These are phyloP conservation scores for Picus viridis DNA, from an alignment of 2,797 vertebrate genomes.

Conservation along the genomic window DNA sequence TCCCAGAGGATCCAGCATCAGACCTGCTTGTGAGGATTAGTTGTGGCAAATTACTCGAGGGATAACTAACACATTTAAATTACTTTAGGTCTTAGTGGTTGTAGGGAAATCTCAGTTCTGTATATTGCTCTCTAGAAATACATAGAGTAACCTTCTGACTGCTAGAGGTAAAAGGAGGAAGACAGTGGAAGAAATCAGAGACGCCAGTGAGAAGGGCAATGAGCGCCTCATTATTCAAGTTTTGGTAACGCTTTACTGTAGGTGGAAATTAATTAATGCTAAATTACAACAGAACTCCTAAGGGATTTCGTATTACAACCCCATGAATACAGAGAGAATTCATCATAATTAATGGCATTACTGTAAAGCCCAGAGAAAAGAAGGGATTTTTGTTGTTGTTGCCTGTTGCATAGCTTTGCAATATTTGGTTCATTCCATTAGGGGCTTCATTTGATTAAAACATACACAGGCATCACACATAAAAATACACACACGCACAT, in stretches of 20 bases:
- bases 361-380: conserved; percentile 17
- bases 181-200: not conserved
- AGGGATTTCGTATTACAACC: not conserved
- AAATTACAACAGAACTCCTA: conserved; percentile 29
- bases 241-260: not conserved
- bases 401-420: not conserved
- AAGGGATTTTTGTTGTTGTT: not conserved
- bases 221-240: not conserved
- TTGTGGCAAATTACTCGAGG: conserved; percentile 64
- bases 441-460: not conserved
- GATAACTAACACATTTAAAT: conserved; percentile 61
- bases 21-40: conserved; percentile 57
- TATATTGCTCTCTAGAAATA: not conserved
- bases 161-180: not conserved
- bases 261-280: conserved; percentile 42
- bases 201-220: not conserved
- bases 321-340: not conserved
- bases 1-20: conserved; percentile 56
- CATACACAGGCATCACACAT: not conserved
- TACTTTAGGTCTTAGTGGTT: conserved; percentile 33
- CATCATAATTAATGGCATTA: not conserved
- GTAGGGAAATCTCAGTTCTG: not conserved
- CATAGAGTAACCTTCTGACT: not conserved
- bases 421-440: not conserved
- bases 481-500: not conserved